Base-by-base conservation (phyloP, 92 coral and sea anemone species). In the Pocillopora grandis region DNA sequence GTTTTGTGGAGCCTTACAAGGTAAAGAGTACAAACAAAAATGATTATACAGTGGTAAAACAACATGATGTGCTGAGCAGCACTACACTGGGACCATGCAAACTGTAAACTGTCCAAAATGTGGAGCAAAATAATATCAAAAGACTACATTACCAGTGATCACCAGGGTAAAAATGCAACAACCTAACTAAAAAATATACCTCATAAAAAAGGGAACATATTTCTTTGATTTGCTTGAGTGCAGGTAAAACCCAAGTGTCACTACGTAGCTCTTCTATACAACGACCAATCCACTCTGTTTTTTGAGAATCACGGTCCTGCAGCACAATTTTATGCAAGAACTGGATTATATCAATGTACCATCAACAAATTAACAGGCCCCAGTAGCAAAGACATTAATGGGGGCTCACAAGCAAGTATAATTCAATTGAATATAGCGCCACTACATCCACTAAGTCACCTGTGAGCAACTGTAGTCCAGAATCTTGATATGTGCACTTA, bases 401-500 rank as follows among this genome's bases (percentile, higher is more conserved):
- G 52, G 8, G 52, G 52, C 52, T 42, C 52, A 42, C 8, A 42
- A 42, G 8, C 52, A 42, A 42, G 52, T 42, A 42, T 7, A 42
- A 42, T 42, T 42, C 4, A 42, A 42, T 7, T 42, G 52, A 3
- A 42, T 42, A 42, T 42, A 42, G 8, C 0, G 8, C 52, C 52
- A 42, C 52, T 42, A 2, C 52, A 42, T 42, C 8, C 2, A 48
- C 62, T 74, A 15, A 52, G 21, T 74, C 84, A 96, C 99, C 99
- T 96, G 99, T n/a, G 99, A 96, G 82, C 99, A 96, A 79, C 99
- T 96, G 87, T 96, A 96, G 73, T 96, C 99, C 85, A 96, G 88
- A 78, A 96, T 96, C 83, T 96, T 96, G 85, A 96, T 96, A 72
- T 96, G 99, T 31, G 99, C 99, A 77, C 93, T 94, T 18, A 96